Evolutionary conservation across 1,140 invertebrate species (phyloP), one percentile per base, ranked within the genome.

Genomic region (Cephus cinctus): DNA sequence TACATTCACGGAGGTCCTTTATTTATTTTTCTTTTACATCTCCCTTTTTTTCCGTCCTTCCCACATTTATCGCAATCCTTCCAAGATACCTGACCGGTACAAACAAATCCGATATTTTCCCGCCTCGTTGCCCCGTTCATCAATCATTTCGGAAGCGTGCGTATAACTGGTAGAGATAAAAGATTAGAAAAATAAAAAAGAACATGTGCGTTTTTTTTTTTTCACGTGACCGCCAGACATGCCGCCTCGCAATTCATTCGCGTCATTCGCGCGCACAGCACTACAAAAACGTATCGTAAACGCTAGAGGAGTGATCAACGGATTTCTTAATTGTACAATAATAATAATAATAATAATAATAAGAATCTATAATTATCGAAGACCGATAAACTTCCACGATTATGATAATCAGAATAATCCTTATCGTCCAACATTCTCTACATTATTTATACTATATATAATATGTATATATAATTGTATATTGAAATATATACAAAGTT

Each of bases 341-440:
- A 32, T 43, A 30, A 44, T 45, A 18, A 32, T 43, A 23, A 38
- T 31, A 34, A 42, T 43, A 34, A 49, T 43, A 42, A 36, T 43
- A 35, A 43, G 27, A 18, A 34, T 12, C 2, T 16, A 40, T 49
- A 35, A 25, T 43, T 15, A 46, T 46, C 22, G 21, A 41, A 48
- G 38, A 30, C 32, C 20, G 39, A 25, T 39, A 31, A 38, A 39
- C n/a, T 20, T 41, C 39, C n/a, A n/a, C n/a, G n/a, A n/a, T n/a
- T n/a, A n/a, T 36, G 8, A 36, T 36, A 36, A 15, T 15, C 14
- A 36, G 14, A 15, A 36, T 15, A 36, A 36, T 18, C 19, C 14
- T 11, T 14, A 15, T 15, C 19, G 19, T 15, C 34, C 19, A 36
- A 36, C 15, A n/a, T 36, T 15, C 9, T 36, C 11, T 3, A 15